A percentile compares a stretch with the other conserved stretches of the same genome.
phyloP scores from a whole-genome alignment of 2,113 vertebrate genomes.

The Pterocles gutturalis region DNA sequence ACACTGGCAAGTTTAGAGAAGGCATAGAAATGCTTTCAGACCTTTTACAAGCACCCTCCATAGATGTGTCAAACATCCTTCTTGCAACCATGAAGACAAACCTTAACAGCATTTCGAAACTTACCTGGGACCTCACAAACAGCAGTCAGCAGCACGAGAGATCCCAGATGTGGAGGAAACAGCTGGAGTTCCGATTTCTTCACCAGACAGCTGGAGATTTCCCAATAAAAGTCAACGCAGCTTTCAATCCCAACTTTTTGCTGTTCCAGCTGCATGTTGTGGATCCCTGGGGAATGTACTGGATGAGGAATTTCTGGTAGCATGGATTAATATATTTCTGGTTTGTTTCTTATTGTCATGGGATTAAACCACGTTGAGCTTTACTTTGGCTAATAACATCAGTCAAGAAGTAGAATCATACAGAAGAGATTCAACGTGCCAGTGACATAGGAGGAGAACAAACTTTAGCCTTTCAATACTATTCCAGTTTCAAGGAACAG shows the following conservation, averaged over 20 bases:
- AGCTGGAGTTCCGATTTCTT: constrained; percentile 29
- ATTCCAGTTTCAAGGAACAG: neutral
- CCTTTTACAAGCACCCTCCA: neutral
- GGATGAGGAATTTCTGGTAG: constrained; percentile 1
- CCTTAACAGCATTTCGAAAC: neutral
- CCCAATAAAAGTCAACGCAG: neutral
- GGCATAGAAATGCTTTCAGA: neutral
- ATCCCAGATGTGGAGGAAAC: constrained; percentile 46
- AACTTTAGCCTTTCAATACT: neutral
- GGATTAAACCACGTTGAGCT: neutral
- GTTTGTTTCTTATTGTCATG: neutral
- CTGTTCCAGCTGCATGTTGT: neutral
- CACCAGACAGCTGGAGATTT: constrained; percentile 19
- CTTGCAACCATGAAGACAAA: neutral
- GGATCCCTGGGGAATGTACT: neutral
- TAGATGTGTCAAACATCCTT: neutral
- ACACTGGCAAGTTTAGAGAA: neutral
- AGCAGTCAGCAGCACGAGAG: neutral
- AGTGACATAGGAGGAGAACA: neutral
- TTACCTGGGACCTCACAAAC: constrained; percentile 49
- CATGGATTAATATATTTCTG: neutral
- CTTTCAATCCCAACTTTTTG: neutral
- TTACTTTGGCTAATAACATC: neutral
- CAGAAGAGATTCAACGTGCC: neutral
- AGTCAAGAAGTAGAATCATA: neutral